Evolutionary conservation across 1,140 invertebrate genomes (phyloP), one percentile per base, ranked within the genome.

Genomic region (Scaptomyza montana): DNA sequence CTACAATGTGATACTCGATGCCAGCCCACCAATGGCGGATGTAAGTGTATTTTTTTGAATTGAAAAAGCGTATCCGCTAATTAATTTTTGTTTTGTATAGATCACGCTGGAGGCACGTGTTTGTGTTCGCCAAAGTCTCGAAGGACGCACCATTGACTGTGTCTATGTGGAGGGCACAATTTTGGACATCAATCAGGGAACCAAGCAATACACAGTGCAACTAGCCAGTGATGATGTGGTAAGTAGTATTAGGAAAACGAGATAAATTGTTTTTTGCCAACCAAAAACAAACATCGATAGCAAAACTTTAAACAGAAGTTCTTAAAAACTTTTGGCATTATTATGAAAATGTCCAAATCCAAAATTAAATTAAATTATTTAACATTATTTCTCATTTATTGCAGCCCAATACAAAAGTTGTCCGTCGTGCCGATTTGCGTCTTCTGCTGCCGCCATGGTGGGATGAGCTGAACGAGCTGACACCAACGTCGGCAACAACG

Each of bases 371-470:
- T 21, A 3, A 21, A 21, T 21, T 25, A 25, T 7, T 33, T 6
- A 33, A 6, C 5, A 7, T 33, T 33, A 8, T 0, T 6, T 41
- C 0, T 10, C 2, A 12, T 46, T 2, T 0, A 1, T 30, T 55
- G 9, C 28, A 87, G 84, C 53, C 76, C 53, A 63, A 98, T 54
- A 96, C 96, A 10, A 89, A 80, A 49, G 72, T 87, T 45, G 84
- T 89, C 46, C 85, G 84, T 79, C 93, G 98, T 33, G 97, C 98
- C 1, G 97, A 98, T 91, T 92, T 99, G 41, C 94, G 98, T n/a
- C 94, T 99, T 2, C 92, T 99, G 59, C 94, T 96, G 86, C 97
- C 98, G 10, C 98, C 98, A 0, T 99, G 98, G 98, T 97, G 95
- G 93, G 98, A 99, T 84, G 98, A 99, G 92, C 92, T 99, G 47